Evolutionary conservation across 2,888 invertebrate species (phyloP).

Genomic region (Pimpla rufipes): DNA sequence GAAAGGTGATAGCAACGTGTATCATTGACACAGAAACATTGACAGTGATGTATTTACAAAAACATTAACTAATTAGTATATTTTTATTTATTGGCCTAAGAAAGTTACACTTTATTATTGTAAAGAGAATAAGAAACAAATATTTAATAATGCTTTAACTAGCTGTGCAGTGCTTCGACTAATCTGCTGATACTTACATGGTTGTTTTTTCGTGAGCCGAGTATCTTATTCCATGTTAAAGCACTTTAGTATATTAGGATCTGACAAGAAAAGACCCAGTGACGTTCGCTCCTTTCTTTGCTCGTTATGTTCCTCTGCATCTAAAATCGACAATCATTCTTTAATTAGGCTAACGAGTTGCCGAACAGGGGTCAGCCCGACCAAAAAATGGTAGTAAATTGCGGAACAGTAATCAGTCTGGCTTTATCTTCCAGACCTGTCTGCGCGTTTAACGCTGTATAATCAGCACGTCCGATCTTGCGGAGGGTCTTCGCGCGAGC

Average conservation of each 20-base stretch:
- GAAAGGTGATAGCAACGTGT: too few relatives aligned
- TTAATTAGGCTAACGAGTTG: constrained; percentile 58
- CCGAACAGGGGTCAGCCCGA: constrained; percentile 24
- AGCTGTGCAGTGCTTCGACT: not conserved
- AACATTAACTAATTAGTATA: too few relatives aligned
- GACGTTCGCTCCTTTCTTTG: not conserved
- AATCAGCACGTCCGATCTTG: constrained; percentile 59
- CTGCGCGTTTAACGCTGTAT: constrained; percentile 32
- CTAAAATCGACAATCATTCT: constrained; percentile 19
- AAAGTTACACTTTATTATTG: too few relatives aligned
- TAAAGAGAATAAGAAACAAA: not conserved
- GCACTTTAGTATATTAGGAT: not conserved
- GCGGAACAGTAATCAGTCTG: constrained; percentile 44
- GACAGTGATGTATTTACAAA: too few relatives aligned
- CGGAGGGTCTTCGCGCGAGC: constrained; percentile 32
- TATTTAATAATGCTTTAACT: not conserved
- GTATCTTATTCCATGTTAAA: not conserved
- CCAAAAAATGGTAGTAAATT: constrained; percentile 28
- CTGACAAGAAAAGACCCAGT: not conserved
- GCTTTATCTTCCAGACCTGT: constrained; percentile 57
- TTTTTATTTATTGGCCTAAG: too few relatives aligned
- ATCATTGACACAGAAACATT: too few relatives aligned
- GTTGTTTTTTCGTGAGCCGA: not conserved
- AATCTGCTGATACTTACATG: not conserved
- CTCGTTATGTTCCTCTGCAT: not conserved